Evolutionary conservation across 2,797 vertebrate species (phyloP).

Genomic region (Sebastes elongatus): DNA sequence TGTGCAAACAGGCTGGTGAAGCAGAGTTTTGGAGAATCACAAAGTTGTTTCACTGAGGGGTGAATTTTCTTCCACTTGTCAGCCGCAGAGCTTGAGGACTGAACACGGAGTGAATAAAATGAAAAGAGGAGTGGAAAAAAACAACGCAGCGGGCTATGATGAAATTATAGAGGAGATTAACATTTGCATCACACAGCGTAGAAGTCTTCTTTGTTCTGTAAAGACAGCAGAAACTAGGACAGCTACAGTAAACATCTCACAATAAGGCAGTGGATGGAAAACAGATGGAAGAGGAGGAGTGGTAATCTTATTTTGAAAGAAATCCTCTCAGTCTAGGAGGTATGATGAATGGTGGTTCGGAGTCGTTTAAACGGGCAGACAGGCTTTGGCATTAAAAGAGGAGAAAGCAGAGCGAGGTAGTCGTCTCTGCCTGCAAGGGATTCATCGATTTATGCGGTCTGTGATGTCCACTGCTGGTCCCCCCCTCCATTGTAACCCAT

Average conservation of each 20-base stretch:
- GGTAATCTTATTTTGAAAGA: slow-evolving; percentile 45
- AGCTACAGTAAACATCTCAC: slow-evolving; percentile 18
- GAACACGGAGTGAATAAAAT: not conserved
- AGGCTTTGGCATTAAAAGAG: slow-evolving; percentile 33
- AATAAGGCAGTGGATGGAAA: slow-evolving; percentile 39
- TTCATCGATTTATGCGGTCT: slow-evolving; percentile 56
- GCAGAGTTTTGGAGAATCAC: not conserved
- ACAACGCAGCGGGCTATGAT: not conserved
- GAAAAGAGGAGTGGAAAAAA: not conserved
- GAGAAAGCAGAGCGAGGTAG: slow-evolving; percentile 20
- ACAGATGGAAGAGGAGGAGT: slow-evolving; percentile 22
- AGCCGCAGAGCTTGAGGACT: not conserved
- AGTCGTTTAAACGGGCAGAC: slow-evolving; percentile 33
- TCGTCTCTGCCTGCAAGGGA: slow-evolving; percentile 32
- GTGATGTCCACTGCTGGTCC: slow-evolving; percentile 19
- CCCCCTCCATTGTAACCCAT: slow-evolving; percentile 33
- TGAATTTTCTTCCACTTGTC: not conserved
- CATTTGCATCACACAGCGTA: not conserved
- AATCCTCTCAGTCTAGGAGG: slow-evolving; percentile 35
- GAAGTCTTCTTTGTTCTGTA: slow-evolving; percentile 24
- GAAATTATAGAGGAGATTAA: slow-evolving; percentile 37
- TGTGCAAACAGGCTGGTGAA: not conserved
- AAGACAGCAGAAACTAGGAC: slow-evolving; percentile 36
- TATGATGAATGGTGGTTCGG: slow-evolving; percentile 53
- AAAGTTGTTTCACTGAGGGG: not conserved